phyloP scores from a whole-genome alignment of 2,888 invertebrate genomes.

The Seladonia tumulorum region DNA sequence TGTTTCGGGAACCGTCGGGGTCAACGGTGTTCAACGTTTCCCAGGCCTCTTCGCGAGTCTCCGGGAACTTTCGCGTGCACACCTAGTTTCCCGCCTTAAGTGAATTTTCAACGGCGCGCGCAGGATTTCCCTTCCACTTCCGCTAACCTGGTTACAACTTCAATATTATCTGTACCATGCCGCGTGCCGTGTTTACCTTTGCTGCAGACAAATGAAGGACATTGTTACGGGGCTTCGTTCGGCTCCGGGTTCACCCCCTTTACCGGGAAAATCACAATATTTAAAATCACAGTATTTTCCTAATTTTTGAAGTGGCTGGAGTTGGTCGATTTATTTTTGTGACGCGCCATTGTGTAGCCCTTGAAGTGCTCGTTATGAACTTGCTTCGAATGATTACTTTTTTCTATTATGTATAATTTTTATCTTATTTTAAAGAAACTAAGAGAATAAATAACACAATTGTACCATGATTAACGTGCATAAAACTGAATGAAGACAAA shows the following conservation, averaged over 20 bases:
- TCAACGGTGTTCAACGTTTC: slow-evolving; percentile 62
- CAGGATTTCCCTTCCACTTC: slow-evolving; percentile 37
- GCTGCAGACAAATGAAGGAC: not conserved
- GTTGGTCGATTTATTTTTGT: not conserved
- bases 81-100: slow-evolving; percentile 63
- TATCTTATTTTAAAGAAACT: no score
- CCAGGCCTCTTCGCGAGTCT: slow-evolving; percentile 39
- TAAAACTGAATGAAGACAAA: no score
- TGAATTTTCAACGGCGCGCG: slow-evolving; percentile 55
- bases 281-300: not conserved
- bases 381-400: no score
- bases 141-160: slow-evolving; percentile 33
- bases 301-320: not conserved
- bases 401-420: no score
- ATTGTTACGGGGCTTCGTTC: not conserved
- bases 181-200: slow-evolving; percentile 16
- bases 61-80: slow-evolving; percentile 49
- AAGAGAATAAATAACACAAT: no score
- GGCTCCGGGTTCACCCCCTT: not conserved
- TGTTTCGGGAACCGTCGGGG: slow-evolving; percentile 59
- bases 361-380: no score
- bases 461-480: no score
- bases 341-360: no score
- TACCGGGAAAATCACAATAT: not conserved
- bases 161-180: slow-evolving; percentile 33